Percentiles rank a stretch among this genome's conserved stretches.
Conservation (phyloP, 2,888 invertebrate genomes). For the Eueremaeus valkanovi region DNA sequence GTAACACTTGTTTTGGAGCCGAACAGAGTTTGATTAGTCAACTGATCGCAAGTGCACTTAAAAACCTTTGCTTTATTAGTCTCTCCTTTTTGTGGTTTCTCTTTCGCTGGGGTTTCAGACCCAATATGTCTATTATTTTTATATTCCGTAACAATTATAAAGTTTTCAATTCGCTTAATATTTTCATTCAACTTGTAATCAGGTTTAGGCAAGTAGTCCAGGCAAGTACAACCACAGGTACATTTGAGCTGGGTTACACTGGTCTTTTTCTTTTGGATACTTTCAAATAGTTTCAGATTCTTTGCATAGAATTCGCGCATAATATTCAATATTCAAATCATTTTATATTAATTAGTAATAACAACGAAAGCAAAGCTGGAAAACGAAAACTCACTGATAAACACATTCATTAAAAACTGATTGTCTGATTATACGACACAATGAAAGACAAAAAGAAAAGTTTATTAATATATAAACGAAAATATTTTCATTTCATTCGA, state of each 20-base stretch:
- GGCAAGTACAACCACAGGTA: not conserved
- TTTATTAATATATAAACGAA: no score
- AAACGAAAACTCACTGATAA: no score
- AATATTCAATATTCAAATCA: not conserved
- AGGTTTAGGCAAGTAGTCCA: not conserved
- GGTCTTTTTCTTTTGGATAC: not conserved
- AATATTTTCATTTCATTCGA: not conserved
- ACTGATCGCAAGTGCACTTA: constrained; percentile 12
- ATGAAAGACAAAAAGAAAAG: no score
- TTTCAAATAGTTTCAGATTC: not conserved
- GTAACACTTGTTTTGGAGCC: not conserved
- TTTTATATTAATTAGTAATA: not conserved
- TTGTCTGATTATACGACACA: no score
- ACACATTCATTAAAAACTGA: no score
- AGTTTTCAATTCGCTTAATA: not conserved
- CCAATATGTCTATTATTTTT: not conserved
- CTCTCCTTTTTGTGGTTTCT: not conserved
- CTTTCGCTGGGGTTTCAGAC: not conserved
- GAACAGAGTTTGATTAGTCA: not conserved
- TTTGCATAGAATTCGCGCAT: not conserved
- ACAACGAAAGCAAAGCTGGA: no score
- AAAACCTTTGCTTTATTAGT: not conserved
- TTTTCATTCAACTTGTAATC: not conserved
- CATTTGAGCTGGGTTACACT: not conserved
- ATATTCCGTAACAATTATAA: not conserved